Conservation (phyloP, 1,140 invertebrate species). For the Drosophila biarmipes region DNA sequence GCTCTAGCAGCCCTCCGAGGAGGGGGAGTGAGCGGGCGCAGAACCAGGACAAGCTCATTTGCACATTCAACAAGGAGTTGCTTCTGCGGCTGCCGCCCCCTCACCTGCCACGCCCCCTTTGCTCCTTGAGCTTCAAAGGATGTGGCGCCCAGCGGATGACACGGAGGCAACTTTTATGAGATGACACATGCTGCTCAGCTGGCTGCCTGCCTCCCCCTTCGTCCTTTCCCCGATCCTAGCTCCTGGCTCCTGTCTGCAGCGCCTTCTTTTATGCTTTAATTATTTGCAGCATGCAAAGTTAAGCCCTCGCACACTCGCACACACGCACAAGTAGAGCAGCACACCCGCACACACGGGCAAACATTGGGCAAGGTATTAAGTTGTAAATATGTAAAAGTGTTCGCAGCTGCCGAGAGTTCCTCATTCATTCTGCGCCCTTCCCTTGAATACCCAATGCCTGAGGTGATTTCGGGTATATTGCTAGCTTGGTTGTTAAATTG, state of each 20-base stretch:
- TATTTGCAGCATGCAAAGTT: constrained; percentile 80
- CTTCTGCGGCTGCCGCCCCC: constrained; percentile 42
- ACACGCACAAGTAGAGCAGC: constrained; percentile 3
- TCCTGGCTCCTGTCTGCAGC: constrained; percentile 21
- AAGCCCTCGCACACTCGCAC: constrained; percentile 43
- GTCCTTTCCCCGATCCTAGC: background rate
- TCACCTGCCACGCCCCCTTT: background rate
- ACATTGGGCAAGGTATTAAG: constrained; percentile 74
- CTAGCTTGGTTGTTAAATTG: background rate
- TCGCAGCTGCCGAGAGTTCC: constrained; percentile 53
- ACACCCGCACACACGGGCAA: constrained; percentile 37
- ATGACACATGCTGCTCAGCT: constrained; percentile 69
- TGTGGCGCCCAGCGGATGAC: constrained; percentile 39
- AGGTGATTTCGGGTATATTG: background rate
- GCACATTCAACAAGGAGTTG: constrained; percentile 58
- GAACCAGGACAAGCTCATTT: constrained; percentile 52
- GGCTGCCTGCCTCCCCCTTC: constrained; percentile 24
- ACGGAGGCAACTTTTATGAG: constrained; percentile 58
- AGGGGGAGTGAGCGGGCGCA: background rate
- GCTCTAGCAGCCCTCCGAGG: background rate
- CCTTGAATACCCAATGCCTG: constrained; percentile 1
- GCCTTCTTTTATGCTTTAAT: constrained; percentile 76
- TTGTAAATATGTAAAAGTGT: constrained; percentile 73
- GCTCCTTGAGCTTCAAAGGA: constrained; percentile 57
- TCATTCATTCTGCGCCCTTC: constrained; percentile 27